phyloP scores from a whole-genome alignment of 2,113 vertebrate species.

The Panurus biarmicus region DNA sequence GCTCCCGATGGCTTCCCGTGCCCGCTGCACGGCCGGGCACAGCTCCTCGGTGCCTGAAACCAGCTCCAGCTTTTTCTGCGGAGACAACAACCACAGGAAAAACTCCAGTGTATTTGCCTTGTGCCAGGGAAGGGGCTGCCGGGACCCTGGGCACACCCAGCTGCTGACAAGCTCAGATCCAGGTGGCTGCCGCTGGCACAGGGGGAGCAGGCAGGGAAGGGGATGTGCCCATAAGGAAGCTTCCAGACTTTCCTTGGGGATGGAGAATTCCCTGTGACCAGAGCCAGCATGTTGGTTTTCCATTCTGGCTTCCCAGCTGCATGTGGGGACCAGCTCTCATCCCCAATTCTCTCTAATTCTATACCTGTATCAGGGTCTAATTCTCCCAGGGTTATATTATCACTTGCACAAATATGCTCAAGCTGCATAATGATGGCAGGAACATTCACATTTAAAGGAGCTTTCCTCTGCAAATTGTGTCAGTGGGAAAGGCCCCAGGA shows the following conservation, averaged over 20 bases:
- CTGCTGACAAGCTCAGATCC: neutral
- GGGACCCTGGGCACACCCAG: neutral
- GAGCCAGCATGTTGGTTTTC: accelerated
- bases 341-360: accelerated
- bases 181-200: neutral
- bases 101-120: neutral
- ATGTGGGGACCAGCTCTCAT: accelerated
- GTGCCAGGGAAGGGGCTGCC: neutral
- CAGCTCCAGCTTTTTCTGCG: constrained; percentile 63
- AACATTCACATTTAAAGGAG: neutral
- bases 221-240: neutral
- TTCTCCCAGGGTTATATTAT: neutral
- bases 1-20: constrained; percentile 16
- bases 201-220: neutral
- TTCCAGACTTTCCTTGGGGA: neutral
- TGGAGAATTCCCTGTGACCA: neutral
- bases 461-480: neutral
- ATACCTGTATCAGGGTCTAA: neutral
- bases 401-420: neutral
- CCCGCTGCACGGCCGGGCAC: neutral
- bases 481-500: neutral
- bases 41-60: constrained; percentile 24
- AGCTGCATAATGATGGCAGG: neutral
- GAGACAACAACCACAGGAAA: neutral
- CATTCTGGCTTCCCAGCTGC: neutral